Evolutionary conservation across 2,888 invertebrate genomes (phyloP), one percentile per base, ranked within the genome.

Genomic region (Drosophila koepferae): DNA sequence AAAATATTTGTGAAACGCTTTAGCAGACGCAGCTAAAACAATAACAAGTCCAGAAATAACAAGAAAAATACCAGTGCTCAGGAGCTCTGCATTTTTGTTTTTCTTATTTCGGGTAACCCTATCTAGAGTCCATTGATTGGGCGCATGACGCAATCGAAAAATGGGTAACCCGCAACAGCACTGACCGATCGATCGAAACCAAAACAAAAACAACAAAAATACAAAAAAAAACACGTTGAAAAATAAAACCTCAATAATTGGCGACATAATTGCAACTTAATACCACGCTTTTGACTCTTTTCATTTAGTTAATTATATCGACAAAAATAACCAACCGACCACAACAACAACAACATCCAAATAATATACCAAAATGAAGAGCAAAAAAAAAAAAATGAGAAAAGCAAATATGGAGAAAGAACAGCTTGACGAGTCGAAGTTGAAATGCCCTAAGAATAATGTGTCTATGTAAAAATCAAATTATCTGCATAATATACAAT

Each of bases 241-340:
- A 78, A 86, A 86, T 86, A 86, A 86, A 86, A 86, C 85, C 90
- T 70, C 90, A 86, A 86, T 86, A 86, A 86, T 86, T 86, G 85
- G 85, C 85, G 85, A 88, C 85, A 90, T 86, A 86, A 86, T 86
- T 86, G 85, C 90, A 86, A 86, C 85, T 86, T 86, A 88, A 86
- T 86, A 86, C 85, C 89, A 90, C 71, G 89, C 90, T 88, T 82
- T 85, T 88, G 74, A 80, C 85, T 86, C 81, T 72, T 70, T 88
- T 86, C 90, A 78, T 88, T 86, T 86, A 88, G 86, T 90, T 90
- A 86, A 86, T 86, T 86, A 86, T 90, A 90, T 90, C 72, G 82
- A 68, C 72, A 64, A 88, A 51, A 51, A 51, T 51, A 55, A 23
- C 38, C 38, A 38, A 38, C 10, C 34, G 20, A 36, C 53, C 41